Conservation (phyloP, 2,888 invertebrate genomes). For the Noctua comes region DNA sequence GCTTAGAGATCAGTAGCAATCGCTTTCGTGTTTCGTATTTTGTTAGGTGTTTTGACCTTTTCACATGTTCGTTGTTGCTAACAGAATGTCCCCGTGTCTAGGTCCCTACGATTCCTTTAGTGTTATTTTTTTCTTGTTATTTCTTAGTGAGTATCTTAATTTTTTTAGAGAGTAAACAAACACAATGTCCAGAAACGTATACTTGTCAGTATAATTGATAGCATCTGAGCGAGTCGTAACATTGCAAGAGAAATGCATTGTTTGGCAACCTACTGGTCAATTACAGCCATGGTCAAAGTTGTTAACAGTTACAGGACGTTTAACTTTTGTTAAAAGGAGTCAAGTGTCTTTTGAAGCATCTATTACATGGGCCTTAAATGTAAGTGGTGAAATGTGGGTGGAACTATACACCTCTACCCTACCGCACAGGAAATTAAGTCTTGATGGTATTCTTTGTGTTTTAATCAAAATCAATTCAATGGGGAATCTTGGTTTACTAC, state of each 20-base stretch:
- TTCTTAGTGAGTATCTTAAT: background rate
- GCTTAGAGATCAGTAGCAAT: too few species aligned
- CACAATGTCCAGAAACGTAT: background rate
- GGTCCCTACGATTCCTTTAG: background rate
- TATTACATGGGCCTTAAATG: background rate
- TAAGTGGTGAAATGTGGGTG: background rate
- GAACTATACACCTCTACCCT: background rate
- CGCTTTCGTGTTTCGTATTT: too few species aligned
- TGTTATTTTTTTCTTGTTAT: too few species aligned
- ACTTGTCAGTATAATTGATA: conserved; percentile 2
- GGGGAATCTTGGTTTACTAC: background rate
- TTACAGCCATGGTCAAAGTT: conserved; percentile 22
- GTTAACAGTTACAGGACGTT: conserved; percentile 10
- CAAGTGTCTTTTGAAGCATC: background rate
- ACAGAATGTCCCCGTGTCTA: background rate
- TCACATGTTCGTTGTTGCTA: background rate
- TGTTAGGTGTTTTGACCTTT: background rate
- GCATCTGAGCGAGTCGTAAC: conserved; percentile 18
- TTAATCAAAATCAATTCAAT: background rate
- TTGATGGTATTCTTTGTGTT: background rate
- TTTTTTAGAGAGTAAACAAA: background rate
- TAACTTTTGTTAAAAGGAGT: conserved; percentile 1
- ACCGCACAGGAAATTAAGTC: background rate
- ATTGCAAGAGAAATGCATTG: conserved; percentile 18
- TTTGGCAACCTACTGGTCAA: conserved; percentile 15